Conservation (phyloP, 1,140 invertebrate species). For the Heliothis virescens region DNA sequence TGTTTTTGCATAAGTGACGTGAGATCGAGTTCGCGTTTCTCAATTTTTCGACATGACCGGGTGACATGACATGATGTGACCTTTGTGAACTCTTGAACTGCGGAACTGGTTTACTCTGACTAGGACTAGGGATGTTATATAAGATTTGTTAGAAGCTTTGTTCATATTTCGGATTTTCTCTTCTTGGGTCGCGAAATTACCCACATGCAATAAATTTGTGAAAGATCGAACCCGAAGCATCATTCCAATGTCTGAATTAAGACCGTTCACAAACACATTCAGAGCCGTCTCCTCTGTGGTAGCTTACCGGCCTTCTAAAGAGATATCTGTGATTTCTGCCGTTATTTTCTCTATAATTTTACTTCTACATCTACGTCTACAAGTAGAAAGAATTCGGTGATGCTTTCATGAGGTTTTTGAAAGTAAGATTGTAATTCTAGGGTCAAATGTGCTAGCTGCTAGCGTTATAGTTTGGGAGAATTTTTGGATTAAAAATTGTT, state of each 20-base stretch:
- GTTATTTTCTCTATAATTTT: too few relatives aligned
- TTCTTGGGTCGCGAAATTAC: too few relatives aligned
- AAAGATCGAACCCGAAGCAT: too few relatives aligned
- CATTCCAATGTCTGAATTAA: slow-evolving; percentile 50
- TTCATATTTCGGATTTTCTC: too few relatives aligned
- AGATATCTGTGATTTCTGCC: too few relatives aligned
- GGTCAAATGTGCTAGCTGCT: background rate
- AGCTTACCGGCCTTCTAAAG: slow-evolving; percentile 31
- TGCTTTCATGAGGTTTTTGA: slow-evolving; percentile 48
- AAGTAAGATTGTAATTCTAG: slow-evolving; percentile 51
- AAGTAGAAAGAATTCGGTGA: slow-evolving; percentile 50
- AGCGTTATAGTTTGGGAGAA: background rate
- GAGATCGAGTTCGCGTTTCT: slow-evolving; percentile 56
- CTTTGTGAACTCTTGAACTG: background rate
- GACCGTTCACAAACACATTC: slow-evolving; percentile 48
- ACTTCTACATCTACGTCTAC: too few relatives aligned
- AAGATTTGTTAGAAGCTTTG: background rate
- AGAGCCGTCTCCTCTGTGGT: slow-evolving; percentile 53
- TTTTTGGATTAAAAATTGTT: slow-evolving; percentile 28
- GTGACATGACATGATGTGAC: too few relatives aligned
- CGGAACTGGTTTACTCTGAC: background rate
- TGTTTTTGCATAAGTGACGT: slow-evolving; percentile 49
- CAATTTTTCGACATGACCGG: slow-evolving; percentile 39
- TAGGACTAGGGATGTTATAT: slow-evolving; percentile 39
- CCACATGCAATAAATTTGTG: too few relatives aligned